Percentiles rank a stretch among this genome's conserved stretches.
Conservation (phyloP, 2,888 invertebrate genomes). For the Chironomus tentans region DNA sequence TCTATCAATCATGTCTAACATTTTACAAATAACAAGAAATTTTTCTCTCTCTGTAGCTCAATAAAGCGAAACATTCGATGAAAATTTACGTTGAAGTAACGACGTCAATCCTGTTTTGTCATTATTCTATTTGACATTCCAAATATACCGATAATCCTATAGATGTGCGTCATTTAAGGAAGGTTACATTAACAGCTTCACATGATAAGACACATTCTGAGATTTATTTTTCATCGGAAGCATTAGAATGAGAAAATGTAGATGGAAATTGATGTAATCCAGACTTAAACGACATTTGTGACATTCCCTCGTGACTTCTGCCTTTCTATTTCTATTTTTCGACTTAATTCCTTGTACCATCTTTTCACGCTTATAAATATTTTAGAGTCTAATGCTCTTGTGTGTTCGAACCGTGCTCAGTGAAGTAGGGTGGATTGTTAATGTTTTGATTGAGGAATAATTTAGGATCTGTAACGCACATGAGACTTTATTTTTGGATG, state of each 20-base stretch:
- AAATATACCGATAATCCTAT: slow-evolving; percentile 15
- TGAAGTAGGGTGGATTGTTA: too few species aligned
- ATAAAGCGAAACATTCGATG: neutral
- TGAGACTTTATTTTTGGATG: too few species aligned
- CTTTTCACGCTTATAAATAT: too few species aligned
- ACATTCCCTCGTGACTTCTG: neutral
- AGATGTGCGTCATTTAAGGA: neutral
- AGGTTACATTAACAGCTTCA: slow-evolving; percentile 11
- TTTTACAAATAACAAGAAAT: neutral
- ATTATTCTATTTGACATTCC: slow-evolving; percentile 2
- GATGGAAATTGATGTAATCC: neutral
- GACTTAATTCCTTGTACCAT: too few species aligned
- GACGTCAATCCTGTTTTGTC: slow-evolving; percentile 4
- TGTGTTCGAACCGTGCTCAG: too few species aligned
- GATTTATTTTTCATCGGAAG: neutral
- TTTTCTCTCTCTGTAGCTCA: neutral
- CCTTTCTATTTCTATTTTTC: too few species aligned
- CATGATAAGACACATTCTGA: slow-evolving; percentile 19
- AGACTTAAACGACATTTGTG: neutral
- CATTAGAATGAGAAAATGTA: neutral
- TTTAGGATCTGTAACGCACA: too few species aligned
- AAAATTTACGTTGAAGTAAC: neutral
- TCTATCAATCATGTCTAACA: neutral
- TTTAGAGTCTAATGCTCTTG: too few species aligned
- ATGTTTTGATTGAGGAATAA: too few species aligned